A percentile compares a stretch with the other conserved stretches of the same genome.
Conservation (phyloP, 2,113 vertebrate genomes). For the Amblyornis subalaris region DNA sequence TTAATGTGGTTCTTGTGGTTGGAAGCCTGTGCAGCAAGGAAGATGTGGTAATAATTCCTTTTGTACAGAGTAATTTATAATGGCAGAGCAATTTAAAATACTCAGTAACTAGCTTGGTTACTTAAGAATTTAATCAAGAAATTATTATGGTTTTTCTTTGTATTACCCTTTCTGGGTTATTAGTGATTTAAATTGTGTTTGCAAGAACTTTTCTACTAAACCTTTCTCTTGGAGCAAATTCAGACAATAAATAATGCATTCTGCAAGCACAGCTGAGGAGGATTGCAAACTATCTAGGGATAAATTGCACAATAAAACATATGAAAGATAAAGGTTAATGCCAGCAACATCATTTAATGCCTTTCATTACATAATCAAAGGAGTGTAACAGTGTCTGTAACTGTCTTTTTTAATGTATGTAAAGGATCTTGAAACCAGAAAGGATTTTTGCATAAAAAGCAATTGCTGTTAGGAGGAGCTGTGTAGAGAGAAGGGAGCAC, state of each 20-base stretch:
- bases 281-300: slow-evolving; percentile 31
- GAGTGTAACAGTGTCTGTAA: slow-evolving; percentile 1
- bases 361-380: slow-evolving; percentile 50
- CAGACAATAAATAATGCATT: slow-evolving; percentile 23
- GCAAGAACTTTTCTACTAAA: slow-evolving; percentile 10
- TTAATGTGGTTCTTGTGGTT: slow-evolving; percentile 57
- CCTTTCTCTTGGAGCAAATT: slow-evolving; percentile 30
- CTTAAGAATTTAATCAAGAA: slow-evolving; percentile 53
- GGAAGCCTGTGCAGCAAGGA: slow-evolving; percentile 29
- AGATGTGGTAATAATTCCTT: slow-evolving; percentile 53
- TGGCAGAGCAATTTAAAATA: slow-evolving; percentile 35
- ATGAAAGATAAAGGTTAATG: slow-evolving; percentile 53
- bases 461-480: slow-evolving; percentile 23
- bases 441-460: neutral
- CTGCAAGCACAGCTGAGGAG: slow-evolving; percentile 23
- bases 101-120: slow-evolving; percentile 29
- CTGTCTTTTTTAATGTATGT: neutral
- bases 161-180: neutral
- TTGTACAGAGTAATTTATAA: slow-evolving; percentile 43
- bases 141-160: slow-evolving; percentile 17
- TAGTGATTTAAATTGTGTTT: slow-evolving; percentile 21
- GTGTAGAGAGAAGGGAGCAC: neutral
- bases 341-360: slow-evolving; percentile 18
- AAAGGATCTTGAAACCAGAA: slow-evolving; percentile 12
- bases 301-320: slow-evolving; percentile 35